phyloP scores from a whole-genome alignment of 2,113 vertebrate species.

The Sardina pilchardus region DNA sequence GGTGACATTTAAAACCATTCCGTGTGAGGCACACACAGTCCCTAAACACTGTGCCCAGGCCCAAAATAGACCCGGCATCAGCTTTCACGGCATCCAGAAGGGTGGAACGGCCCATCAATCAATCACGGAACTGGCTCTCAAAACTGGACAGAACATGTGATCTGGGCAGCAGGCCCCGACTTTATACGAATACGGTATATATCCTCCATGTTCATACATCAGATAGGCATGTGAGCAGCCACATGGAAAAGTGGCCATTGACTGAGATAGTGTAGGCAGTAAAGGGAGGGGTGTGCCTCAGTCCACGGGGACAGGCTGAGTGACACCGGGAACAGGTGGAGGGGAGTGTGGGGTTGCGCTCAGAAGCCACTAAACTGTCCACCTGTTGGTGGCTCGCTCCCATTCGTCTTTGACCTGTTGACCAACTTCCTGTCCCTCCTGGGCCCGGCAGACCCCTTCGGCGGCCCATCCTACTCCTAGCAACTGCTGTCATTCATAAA shows the following conservation, averaged over 20 bases:
- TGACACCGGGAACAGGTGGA: constrained; percentile 73
- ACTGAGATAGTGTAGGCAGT: background rate
- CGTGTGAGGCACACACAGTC: constrained; percentile 13
- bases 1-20: constrained; percentile 11
- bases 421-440: constrained; percentile 73
- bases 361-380: constrained; percentile 47
- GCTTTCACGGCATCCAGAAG: constrained; percentile 2
- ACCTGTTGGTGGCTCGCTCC: constrained; percentile 71
- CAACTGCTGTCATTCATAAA: constrained; percentile 61
- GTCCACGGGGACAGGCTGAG: constrained; percentile 51
- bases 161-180: background rate
- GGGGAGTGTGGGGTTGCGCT: constrained; percentile 20
- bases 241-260: constrained; percentile 1
- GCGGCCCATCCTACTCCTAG: constrained; percentile 29
- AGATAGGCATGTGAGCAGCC: background rate
- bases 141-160: constrained; percentile 15
- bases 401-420: constrained; percentile 73
- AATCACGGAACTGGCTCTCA: background rate
- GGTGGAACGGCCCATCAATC: constrained; percentile 13
- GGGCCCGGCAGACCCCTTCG: constrained; percentile 52
- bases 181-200: background rate
- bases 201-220: background rate
- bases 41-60: constrained; percentile 17
- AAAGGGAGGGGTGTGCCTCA: background rate
- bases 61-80: constrained; percentile 8